Evolutionary conservation across 2,888 invertebrate genomes (phyloP).

Genomic region (Acanthosoma haemorrhoidale): DNA sequence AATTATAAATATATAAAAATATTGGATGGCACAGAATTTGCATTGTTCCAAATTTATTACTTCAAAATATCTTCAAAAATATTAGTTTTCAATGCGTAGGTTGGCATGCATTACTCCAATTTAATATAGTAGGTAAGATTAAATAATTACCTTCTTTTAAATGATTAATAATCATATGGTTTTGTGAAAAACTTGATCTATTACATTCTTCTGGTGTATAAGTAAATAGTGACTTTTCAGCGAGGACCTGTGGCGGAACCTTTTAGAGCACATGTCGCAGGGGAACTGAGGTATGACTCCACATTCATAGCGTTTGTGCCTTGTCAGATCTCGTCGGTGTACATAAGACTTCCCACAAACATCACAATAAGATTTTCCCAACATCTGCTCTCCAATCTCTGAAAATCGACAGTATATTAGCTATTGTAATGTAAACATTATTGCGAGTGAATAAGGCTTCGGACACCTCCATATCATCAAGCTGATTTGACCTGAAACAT

Average conservation of each 20-base stretch:
- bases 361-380: slow-evolving; percentile 15
- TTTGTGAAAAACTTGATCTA: slow-evolving; percentile 24
- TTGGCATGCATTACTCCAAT: slow-evolving; percentile 8
- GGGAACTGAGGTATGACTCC: slow-evolving; percentile 35
- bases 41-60: not conserved
- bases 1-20: not conserved
- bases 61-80: not conserved
- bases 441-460: not conserved
- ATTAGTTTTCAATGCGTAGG: not conserved
- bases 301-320: slow-evolving; percentile 37
- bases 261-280: slow-evolving; percentile 34
- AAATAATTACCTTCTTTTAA: slow-evolving; percentile 8
- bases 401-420: not conserved
- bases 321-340: slow-evolving; percentile 33
- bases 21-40: not conserved
- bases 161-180: slow-evolving; percentile 23
- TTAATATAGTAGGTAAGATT: not conserved
- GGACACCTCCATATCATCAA: not conserved
- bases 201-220: slow-evolving; percentile 33
- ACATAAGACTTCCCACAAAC: slow-evolving; percentile 33
- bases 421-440: not conserved
- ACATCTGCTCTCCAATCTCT: not conserved
- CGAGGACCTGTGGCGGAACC: slow-evolving; percentile 35
- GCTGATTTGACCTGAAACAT: not conserved
- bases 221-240: slow-evolving; percentile 36